Conservation (phyloP, 2,888 invertebrate species). For the Junonia oenone region DNA sequence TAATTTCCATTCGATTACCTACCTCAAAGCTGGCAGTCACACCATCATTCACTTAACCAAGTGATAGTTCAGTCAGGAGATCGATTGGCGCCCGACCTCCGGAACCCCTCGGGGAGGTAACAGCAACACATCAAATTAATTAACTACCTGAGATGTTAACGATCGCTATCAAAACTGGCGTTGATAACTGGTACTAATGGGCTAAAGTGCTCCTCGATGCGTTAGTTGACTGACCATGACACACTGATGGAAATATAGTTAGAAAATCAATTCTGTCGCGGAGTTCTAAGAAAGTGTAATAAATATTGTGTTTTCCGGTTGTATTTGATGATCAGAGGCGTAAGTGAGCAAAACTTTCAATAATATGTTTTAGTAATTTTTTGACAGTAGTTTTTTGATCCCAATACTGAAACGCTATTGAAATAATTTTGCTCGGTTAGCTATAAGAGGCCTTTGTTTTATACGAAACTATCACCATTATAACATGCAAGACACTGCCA, state of each 20-base stretch:
- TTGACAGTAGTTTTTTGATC: too few species aligned
- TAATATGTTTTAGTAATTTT: too few species aligned
- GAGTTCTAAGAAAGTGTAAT: background rate
- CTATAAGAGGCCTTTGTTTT: too few species aligned
- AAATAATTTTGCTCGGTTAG: too few species aligned
- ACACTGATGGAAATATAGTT: background rate
- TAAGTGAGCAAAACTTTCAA: too few species aligned
- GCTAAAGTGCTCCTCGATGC: background rate
- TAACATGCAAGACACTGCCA: too few species aligned
- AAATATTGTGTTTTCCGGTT: background rate
- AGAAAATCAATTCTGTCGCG: background rate
- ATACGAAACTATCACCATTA: too few species aligned
- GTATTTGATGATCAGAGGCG: too few species aligned
- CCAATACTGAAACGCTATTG: too few species aligned
- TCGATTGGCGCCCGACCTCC: conserved; percentile 10
- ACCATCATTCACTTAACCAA: conserved; percentile 1
- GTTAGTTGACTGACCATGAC: background rate
- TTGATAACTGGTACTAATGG: conserved; percentile 9
- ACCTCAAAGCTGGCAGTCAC: background rate
- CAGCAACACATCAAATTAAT: conserved; percentile 12
- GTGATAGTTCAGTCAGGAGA: conserved; percentile 1
- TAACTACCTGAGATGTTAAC: conserved; percentile 17
- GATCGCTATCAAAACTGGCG: conserved; percentile 8
- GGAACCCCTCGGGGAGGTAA: background rate
- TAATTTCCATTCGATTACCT: background rate